Evolutionary conservation across 53 echinoderm and acorn worm genomes (phyloP).

Genomic region (Luidia sarsii): DNA sequence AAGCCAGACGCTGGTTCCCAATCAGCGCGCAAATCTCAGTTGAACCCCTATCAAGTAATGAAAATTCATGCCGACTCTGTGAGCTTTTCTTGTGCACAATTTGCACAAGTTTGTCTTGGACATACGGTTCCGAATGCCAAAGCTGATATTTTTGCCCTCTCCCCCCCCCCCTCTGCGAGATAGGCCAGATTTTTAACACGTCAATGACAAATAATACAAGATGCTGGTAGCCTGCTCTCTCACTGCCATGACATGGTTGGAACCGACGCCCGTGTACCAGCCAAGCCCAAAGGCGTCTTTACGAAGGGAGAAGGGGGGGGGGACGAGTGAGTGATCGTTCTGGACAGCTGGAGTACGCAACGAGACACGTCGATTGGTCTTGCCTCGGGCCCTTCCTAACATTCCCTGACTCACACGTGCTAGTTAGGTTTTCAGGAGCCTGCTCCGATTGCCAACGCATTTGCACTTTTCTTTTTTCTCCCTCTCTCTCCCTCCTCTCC

Average conservation of each 20-base stretch:
- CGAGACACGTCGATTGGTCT: constrained; percentile 34
- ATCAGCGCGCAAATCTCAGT: too few relatives aligned
- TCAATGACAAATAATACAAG: neutral
- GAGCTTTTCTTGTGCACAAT: too few relatives aligned
- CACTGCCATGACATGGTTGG: neutral
- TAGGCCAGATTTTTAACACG: neutral
- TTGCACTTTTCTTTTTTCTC: constrained; percentile 18
- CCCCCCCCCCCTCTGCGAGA: too few relatives aligned
- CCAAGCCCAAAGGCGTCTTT: constrained; percentile 6
- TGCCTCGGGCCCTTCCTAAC: constrained; percentile 34
- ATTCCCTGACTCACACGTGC: constrained; percentile 53
- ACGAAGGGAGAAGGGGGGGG: too few relatives aligned
- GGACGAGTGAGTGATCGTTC: constrained; percentile 35
- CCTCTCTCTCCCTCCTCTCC: too few relatives aligned
- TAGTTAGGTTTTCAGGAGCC: constrained; percentile 40
- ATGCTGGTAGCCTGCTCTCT: neutral
- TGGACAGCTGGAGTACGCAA: constrained; percentile 54
- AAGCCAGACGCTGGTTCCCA: too few relatives aligned
- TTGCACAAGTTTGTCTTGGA: too few relatives aligned
- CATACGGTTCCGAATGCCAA: too few relatives aligned
- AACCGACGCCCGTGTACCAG: constrained; percentile 10
- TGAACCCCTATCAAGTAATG: too few relatives aligned
- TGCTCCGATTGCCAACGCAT: constrained; percentile 1
- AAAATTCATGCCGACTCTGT: too few relatives aligned
- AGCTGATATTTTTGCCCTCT: too few relatives aligned